Conservation (phyloP, 2,797 vertebrate genomes). For the Gambelia wislizenii region DNA sequence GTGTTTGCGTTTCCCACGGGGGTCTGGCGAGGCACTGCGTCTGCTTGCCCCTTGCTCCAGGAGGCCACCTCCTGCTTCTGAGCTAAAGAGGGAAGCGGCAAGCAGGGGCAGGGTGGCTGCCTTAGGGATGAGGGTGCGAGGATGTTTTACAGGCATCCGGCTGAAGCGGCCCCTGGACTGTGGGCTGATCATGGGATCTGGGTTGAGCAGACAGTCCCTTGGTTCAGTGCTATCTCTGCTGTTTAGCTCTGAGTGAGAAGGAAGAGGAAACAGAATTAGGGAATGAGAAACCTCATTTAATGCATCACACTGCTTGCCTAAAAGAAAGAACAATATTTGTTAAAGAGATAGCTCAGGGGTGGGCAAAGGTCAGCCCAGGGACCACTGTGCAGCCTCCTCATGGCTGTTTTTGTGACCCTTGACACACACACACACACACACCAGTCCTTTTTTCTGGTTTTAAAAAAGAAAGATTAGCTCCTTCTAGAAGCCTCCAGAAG, state of each 20-base stretch:
- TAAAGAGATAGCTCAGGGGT: neutral
- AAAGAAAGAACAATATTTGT: neutral
- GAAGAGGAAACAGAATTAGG: neutral
- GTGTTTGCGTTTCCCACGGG: constrained; percentile 47
- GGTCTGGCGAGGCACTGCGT: constrained; percentile 75
- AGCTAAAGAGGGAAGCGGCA: constrained; percentile 25
- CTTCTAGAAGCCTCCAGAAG: too few relatives aligned
- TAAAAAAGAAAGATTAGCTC: too few relatives aligned
- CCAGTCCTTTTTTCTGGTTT: too few relatives aligned
- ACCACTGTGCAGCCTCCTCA: too few relatives aligned
- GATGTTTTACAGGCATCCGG: constrained; percentile 85
- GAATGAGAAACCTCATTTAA: neutral
- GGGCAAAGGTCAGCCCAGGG: too few relatives aligned
- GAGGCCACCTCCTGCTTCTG: neutral
- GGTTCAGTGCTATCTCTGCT: constrained; percentile 36
- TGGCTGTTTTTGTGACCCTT: too few relatives aligned
- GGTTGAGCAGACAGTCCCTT: constrained; percentile 42
- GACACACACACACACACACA: too few relatives aligned
- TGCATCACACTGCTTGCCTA: neutral
- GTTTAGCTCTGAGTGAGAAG: constrained; percentile 27
- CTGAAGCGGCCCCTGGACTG: constrained; percentile 83
- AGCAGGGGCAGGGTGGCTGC: constrained; percentile 64
- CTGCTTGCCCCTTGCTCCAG: constrained; percentile 63
- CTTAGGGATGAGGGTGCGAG: constrained; percentile 67
- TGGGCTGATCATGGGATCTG: constrained; percentile 54